Evolutionary conservation across 2,888 invertebrate genomes (phyloP).

Genomic region (Zaprionus obscuricornis): DNA sequence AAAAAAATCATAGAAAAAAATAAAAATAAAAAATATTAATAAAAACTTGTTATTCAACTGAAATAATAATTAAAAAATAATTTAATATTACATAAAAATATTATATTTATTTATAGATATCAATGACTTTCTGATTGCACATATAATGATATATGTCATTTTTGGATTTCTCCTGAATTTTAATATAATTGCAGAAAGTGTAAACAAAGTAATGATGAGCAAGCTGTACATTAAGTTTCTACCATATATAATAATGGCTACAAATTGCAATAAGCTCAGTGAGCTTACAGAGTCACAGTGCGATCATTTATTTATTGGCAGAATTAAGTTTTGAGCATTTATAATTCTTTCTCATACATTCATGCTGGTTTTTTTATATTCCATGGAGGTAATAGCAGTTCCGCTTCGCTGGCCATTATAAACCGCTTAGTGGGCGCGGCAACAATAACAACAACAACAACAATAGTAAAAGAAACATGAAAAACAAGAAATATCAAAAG

Average conservation of each 20-base stretch:
- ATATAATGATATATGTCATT: too few relatives aligned
- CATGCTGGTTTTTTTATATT: neutral
- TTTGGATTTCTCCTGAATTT: too few relatives aligned
- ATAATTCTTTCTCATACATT: conserved; percentile 28
- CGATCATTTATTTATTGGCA: conserved; percentile 27
- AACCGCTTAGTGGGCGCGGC: conserved; percentile 57
- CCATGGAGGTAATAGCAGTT: conserved; percentile 13
- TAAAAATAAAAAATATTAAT: too few relatives aligned
- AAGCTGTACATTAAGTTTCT: conserved; percentile 37
- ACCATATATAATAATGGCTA: conserved; percentile 18
- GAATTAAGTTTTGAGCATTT: conserved; percentile 21
- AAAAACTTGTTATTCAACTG: too few relatives aligned
- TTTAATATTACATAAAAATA: too few relatives aligned
- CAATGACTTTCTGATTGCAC: too few relatives aligned
- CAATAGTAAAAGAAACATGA: conserved; percentile 1
- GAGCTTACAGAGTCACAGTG: too few relatives aligned
- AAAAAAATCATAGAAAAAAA: too few relatives aligned
- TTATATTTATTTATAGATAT: too few relatives aligned
- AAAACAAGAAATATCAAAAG: conserved; percentile 29
- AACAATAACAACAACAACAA: conserved; percentile 1
- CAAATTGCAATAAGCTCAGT: conserved; percentile 37
- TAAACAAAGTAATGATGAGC: conserved; percentile 25
- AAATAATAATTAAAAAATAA: too few relatives aligned
- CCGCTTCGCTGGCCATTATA: conserved; percentile 41
- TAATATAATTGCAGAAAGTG: too few relatives aligned